These are phyloP conservation scores for Drosophila guanche DNA, from an alignment of 1,140 invertebrate species.

Conservation along the genomic window DNA sequence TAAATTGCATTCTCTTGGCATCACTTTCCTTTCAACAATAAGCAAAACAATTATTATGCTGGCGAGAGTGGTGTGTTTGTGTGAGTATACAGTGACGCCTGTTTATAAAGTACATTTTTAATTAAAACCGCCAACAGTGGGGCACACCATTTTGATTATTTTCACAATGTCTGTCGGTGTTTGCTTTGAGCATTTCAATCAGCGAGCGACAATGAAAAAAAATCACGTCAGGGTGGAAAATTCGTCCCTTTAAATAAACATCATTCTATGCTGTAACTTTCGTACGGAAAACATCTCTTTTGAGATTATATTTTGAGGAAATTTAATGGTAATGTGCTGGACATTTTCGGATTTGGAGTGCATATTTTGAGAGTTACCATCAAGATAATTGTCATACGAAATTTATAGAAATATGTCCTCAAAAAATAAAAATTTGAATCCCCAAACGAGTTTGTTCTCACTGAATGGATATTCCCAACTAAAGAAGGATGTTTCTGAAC, in stretches of 20 bases:
- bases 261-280: too few species aligned
- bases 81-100: slow-evolving; percentile 12
- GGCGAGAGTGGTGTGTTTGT: slow-evolving; percentile 3
- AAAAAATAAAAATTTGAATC: too few species aligned
- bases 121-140: slow-evolving; percentile 65
- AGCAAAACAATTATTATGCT: slow-evolving; percentile 31
- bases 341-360: too few species aligned
- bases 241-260: not conserved
- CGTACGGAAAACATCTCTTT: too few species aligned
- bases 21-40: slow-evolving; percentile 18
- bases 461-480: not conserved
- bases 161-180: slow-evolving; percentile 58
- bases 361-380: too few species aligned
- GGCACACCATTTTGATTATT: slow-evolving; percentile 58
- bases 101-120: slow-evolving; percentile 51
- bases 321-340: too few species aligned
- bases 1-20: slow-evolving; percentile 9
- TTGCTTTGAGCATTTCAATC: slow-evolving; percentile 40
- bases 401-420: too few species aligned
- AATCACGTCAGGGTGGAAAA: not conserved
- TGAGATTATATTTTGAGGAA: too few species aligned
- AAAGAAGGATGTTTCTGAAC: not conserved
- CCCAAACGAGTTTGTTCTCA: too few species aligned
- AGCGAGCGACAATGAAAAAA: slow-evolving; percentile 9
- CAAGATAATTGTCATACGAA: too few species aligned